Conservation (phyloP, 2,113 vertebrate species). For the Maccullochella peelii region DNA sequence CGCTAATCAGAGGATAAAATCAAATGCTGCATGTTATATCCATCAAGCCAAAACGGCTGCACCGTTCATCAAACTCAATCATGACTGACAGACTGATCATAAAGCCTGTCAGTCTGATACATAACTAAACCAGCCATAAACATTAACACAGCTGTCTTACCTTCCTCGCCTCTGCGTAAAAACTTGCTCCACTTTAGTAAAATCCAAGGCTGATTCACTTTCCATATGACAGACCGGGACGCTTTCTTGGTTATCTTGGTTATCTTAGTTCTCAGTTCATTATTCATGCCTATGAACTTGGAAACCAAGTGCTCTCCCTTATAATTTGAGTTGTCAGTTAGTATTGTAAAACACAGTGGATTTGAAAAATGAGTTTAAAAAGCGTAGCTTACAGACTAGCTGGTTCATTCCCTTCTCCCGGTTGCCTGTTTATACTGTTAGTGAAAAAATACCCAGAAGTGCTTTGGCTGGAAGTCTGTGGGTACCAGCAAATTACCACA, state of each 20-base stretch:
- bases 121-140: background rate
- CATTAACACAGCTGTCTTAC: background rate
- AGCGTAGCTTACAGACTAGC: background rate
- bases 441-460: background rate
- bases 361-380: background rate
- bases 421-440: background rate
- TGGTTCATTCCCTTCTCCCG: background rate
- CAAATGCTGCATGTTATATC: background rate
- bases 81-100: constrained; percentile 1
- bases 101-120: background rate
- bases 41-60: background rate
- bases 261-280: background rate
- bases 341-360: background rate
- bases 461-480: background rate
- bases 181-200: background rate
- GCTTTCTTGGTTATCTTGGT: background rate
- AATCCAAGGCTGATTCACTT: constrained; percentile 2
- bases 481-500: background rate
- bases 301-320: background rate
- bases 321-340: background rate
- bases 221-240: background rate
- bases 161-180: background rate
- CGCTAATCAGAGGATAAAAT: background rate
- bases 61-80: background rate
- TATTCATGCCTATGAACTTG: background rate